Base-by-base conservation (phyloP, 1,140 invertebrate species). In the Charaxes varanes region DNA sequence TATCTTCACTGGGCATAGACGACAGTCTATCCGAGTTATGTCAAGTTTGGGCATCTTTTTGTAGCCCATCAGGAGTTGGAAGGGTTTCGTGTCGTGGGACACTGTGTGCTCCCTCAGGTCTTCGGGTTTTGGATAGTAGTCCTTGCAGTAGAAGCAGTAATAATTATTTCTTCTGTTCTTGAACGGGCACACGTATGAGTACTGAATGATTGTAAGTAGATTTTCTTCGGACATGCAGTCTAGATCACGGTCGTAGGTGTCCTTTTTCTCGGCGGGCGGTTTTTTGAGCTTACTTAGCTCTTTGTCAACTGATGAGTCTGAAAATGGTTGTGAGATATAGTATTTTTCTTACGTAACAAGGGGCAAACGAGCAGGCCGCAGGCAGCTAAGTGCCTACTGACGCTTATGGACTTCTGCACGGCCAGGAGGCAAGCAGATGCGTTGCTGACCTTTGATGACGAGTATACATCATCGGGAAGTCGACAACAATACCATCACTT, bases 71-170 rank as follows among this genome's bases (percentile, higher is more conserved):
- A 80, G 34, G 0, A 78, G 37, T 23, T 78, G 71, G 40, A 82
- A 82, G 0, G 73, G 73, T 42, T 80, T 82, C 0, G 78, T 78
- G 46, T 83, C 74, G 26, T 83, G 78, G 1, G 64, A 60, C 0
- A 68, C 36, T 0, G 76, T 83, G 26, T 83, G 78, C 6, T 78
- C 76, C 10, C 78, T 42, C n/a, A 83, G 36, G 28, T 83, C 78
- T 27, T 83, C 76, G 0, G 78, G 78, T 28, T 80, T 80, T 0
- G 76, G 67, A 23, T 70, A 83, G 18, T 78, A 78, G 16, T 80
- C 73, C 26, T 80, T 83, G 36, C 78, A 83, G 33, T 83, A 83
- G 41, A 78, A 83, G 37, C 78, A 83, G 30, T 82, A 82, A 21
- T 80, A 83, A 19, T 83, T 83, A 14, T 80, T 83, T n/a, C 73